Evolutionary conservation across 1,140 invertebrate genomes (phyloP), one percentile per base, ranked within the genome.

Genomic region (Papilio machaon): DNA sequence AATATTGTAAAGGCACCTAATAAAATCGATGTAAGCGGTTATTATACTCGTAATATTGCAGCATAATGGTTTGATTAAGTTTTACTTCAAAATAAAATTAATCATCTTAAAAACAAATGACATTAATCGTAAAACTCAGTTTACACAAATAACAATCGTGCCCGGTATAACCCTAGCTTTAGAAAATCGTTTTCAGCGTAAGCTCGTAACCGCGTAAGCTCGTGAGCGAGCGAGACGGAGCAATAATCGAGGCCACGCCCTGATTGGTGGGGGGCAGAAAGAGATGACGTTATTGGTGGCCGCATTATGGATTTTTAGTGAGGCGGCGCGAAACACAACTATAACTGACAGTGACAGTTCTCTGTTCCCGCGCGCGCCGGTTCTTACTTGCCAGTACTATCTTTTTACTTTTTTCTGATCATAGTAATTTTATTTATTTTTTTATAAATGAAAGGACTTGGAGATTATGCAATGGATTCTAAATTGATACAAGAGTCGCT

Each of bases 261-360:
- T 87, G 81, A 86, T 83, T 86, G 88, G 92, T 87, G 43, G 76
- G 92, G 91, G 89, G 87, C 85, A 82, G 82, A 85, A 87, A 87
- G 83, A 85, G 82, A 73, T 82, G 70, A 80, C 85, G 87, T 91
- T 88, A 94, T 94, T 94, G 92, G 92, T 85, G 81, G 85, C 81
- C 83, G 86, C 84, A 89, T 93, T 93, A 94, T 94, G 86, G 92
- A 94, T 93, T 94, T 92, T 94, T 92, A 90, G 88, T 88, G 81
- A 88, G 88, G 86, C 89, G 89, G 70, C 60, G 49, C 83, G 81
- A 78, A 81, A 82, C 82, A 80, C 84, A 88, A 84, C 83, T 85
- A 85, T 76, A 81, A 81, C 82, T 81, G 74, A 87, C 79, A 81
- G 78, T 91, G 88, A 89, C 90, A 92, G 90, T 91, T 90, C 80